A percentile compares a stretch with the other conserved stretches of the same genome.
These are phyloP conservation scores for Thereva nobilitata DNA, from an alignment of 2,888 invertebrate species.

Conservation along the genomic window DNA sequence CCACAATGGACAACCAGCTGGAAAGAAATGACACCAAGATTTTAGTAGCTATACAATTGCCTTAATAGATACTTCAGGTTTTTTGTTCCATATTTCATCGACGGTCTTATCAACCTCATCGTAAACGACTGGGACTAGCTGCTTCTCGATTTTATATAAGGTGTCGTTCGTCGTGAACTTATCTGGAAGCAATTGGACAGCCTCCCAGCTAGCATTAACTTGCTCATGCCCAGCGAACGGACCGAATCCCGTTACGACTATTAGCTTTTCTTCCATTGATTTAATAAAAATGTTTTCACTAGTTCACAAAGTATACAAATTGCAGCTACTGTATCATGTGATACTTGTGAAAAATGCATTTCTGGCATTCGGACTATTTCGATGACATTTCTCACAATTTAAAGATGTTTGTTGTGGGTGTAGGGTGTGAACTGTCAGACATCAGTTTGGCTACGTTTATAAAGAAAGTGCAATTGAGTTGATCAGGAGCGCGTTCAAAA, in stretches of 20 bases:
- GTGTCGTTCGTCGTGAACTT: constrained; percentile 50
- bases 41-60: background rate
- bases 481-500: too few relatives aligned
- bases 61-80: constrained; percentile 63
- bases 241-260: constrained; percentile 75
- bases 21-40: constrained; percentile 17
- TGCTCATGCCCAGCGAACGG: constrained; percentile 67
- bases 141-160: constrained; percentile 60
- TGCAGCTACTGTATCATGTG: too few relatives aligned
- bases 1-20: constrained; percentile 57
- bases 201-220: constrained; percentile 79
- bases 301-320: too few relatives aligned
- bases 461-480: too few relatives aligned
- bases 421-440: too few relatives aligned
- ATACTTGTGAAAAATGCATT: too few relatives aligned
- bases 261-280: constrained; percentile 39
- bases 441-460: too few relatives aligned
- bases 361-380: too few relatives aligned
- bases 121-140: constrained; percentile 69
- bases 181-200: constrained; percentile 65
- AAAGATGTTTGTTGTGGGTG: too few relatives aligned
- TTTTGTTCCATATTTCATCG: constrained; percentile 66
- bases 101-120: constrained; percentile 64
- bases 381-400: too few relatives aligned
- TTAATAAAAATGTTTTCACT: too few relatives aligned